Evolutionary conservation across 2,888 invertebrate species (phyloP).

Genomic region (Mythimna ferrago): DNA sequence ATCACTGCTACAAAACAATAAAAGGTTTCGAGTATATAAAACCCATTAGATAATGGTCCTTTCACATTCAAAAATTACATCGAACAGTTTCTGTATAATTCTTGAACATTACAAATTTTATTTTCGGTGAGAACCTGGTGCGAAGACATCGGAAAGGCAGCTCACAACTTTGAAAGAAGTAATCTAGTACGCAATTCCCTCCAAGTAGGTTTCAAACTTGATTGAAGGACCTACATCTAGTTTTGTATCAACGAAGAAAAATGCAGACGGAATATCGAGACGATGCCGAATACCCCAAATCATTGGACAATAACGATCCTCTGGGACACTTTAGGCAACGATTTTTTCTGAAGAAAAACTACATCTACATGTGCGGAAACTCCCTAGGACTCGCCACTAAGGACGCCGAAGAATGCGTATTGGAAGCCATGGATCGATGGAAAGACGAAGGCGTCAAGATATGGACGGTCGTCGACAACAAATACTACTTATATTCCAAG

Average conservation of each 20-base stretch:
- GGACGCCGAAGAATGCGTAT: constrained; percentile 77
- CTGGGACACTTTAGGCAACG: constrained; percentile 77
- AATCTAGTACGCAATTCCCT: background rate
- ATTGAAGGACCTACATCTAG: background rate
- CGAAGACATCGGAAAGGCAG: background rate
- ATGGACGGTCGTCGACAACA: constrained; percentile 77
- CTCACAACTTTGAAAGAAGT: background rate
- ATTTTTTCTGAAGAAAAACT: constrained; percentile 77
- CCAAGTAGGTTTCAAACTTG: background rate
- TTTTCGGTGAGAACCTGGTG: background rate
- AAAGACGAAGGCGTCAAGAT: constrained; percentile 80
- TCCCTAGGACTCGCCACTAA: constrained; percentile 82
- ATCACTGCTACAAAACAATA: constrained; percentile 41
- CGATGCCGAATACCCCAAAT: constrained; percentile 73
- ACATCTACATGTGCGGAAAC: constrained; percentile 84
- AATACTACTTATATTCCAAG: constrained; percentile 79
- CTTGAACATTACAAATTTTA: background rate
- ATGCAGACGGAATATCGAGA: constrained; percentile 74
- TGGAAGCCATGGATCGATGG: constrained; percentile 76
- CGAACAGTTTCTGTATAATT: background rate
- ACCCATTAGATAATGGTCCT: constrained; percentile 9
- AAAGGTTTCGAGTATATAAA: constrained; percentile 57
- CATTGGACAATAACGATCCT: constrained; percentile 80
- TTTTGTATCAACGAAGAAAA: background rate
- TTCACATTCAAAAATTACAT: constrained; percentile 15